Evolutionary conservation across 2,888 invertebrate genomes (phyloP), one percentile per base, ranked within the genome.

Genomic region (Tortricodes alternella): DNA sequence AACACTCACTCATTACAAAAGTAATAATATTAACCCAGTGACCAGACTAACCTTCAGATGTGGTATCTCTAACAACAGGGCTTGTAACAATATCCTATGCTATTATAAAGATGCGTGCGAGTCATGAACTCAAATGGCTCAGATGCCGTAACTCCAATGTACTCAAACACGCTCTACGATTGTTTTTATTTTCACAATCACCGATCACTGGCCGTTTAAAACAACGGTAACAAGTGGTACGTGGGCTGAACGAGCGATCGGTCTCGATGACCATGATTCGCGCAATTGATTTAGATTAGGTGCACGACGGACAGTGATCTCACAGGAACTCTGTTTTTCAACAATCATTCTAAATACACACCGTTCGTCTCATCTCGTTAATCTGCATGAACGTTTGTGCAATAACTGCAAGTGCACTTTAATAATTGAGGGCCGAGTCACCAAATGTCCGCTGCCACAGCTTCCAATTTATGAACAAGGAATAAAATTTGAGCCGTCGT

Each of bases 151-250:
- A 49, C 38, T 46, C 34, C 15, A 15, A 9, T 24, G 21, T 34
- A 16, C 34, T 24, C 24, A 29, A 44, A 16, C 34, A 37, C 24
- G 35, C 35, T 48, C 24, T 16, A 23, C 6, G 29, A 43, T 49
- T 49, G 50, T 56, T 49, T 49, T 56, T 56, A 29, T 37, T 49
- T 16, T 15, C 34, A 50, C 21, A 34, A 34, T 46, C 35, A 21
- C 32, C 7, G 18, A 29, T 44, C 27, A 18, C 41, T 23, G 35
- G 43, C 49, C 55, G 55, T 50, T 56, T 50, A 37, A 44, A 23
- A 62, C 67, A 74, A 75, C 73, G 75, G 74, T 74, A 70, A 56
- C 44, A 13, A 49, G 46, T 58, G 48, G 58, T 61, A 74, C 74
- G 74, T 74, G 70, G 68, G 71, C 62, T 43, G 67, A 62, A 57